A percentile compares a stretch with the other conserved stretches of the same genome.
phyloP scores from a whole-genome alignment of 2,888 invertebrate species.

The Amorpha juglandis region DNA sequence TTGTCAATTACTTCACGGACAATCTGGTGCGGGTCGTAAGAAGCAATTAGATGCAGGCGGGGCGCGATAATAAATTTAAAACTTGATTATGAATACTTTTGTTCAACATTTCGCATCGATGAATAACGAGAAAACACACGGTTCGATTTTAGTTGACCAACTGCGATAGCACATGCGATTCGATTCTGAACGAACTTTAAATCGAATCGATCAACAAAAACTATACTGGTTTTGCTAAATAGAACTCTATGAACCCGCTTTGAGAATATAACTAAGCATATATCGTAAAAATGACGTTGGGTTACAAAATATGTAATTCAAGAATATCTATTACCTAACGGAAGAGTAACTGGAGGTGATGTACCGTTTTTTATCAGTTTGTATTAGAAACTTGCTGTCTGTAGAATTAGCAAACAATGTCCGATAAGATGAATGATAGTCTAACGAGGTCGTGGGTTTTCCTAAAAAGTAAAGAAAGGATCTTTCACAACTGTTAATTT shows the following conservation, averaged over 20 bases:
- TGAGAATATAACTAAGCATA: no score
- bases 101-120: not conserved
- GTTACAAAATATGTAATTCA: not conserved
- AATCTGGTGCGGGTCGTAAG: not conserved
- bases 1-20: not conserved
- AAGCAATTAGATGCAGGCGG: not conserved
- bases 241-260: not conserved
- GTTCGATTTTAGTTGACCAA: no score
- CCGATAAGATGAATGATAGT: conserved; percentile 1
- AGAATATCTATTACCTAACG: not conserved
- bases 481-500: no score
- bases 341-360: not conserved
- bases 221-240: no score
- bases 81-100: not conserved
- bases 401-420: not conserved
- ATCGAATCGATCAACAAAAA: no score
- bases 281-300: no score
- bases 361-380: not conserved
- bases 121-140: no score
- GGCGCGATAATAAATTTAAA: not conserved
- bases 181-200: no score
- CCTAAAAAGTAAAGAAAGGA: not conserved
- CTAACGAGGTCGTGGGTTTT: not conserved
- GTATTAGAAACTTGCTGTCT: not conserved
- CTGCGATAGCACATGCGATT: no score